Conservation (phyloP, 1,140 invertebrate genomes). For the Ceratina calcarata region DNA sequence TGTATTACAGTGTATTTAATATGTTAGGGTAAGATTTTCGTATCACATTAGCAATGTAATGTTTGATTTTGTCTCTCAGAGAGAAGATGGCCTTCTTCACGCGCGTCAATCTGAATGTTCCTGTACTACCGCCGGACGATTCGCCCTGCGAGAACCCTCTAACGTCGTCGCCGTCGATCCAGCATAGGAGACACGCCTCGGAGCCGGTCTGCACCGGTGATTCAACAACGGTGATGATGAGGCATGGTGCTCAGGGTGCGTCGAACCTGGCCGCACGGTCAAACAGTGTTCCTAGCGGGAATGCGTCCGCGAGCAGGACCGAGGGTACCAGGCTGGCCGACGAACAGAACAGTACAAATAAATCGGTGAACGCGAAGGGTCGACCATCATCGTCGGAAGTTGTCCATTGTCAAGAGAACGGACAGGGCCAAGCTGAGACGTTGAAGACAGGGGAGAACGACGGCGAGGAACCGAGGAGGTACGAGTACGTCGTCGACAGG, state of each 20-base stretch:
- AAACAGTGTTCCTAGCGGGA: slow-evolving; percentile 44
- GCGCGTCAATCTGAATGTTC: slow-evolving; percentile 87
- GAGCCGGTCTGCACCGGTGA: slow-evolving; percentile 63
- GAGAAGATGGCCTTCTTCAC: slow-evolving; percentile 98
- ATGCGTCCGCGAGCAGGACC: slow-evolving; percentile 5
- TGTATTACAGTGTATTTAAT: background rate
- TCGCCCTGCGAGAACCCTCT: slow-evolving; percentile 46
- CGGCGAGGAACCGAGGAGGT: slow-evolving; percentile 81
- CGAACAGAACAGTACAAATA: slow-evolving; percentile 45
- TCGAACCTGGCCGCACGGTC: slow-evolving; percentile 28
- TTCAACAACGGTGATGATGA: slow-evolving; percentile 13
- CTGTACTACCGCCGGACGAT: slow-evolving; percentile 87
- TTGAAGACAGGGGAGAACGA: slow-evolving; percentile 65
- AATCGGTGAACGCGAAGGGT: slow-evolving; percentile 54
- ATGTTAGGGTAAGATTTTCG: too few relatives aligned
- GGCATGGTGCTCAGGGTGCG: slow-evolving; percentile 42
- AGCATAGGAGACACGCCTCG: slow-evolving; percentile 74
- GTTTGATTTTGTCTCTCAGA: slow-evolving; percentile 81
- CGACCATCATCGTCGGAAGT: slow-evolving; percentile 14
- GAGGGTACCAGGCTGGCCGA: background rate
- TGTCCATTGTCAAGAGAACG: slow-evolving; percentile 36
- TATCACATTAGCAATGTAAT: background rate
- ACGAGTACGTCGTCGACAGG: slow-evolving; percentile 81
- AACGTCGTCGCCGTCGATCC: slow-evolving; percentile 19
- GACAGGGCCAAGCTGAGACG: slow-evolving; percentile 42